Base-by-base conservation (phyloP, 2,888 invertebrate species). In the Flexamia atlantica region DNA sequence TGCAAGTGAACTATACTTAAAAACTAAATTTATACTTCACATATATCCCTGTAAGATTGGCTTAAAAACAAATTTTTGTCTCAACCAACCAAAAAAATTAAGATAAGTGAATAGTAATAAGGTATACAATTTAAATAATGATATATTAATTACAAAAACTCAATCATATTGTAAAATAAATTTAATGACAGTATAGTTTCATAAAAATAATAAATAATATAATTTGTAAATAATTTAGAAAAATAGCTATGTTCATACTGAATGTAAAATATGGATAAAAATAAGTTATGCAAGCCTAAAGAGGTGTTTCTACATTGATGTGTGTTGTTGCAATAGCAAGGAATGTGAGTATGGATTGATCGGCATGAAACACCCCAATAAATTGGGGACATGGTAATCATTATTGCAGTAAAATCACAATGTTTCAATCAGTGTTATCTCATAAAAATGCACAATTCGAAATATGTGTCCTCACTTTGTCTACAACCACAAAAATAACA, bases 341-440 rank as follows among this genome's bases (percentile, higher is more conserved):
- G 53, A 53, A 53, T 53, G 53, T 53, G 53, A 53, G 10, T 4
- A 46, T 46, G 46, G 46, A 46, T 1, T 46, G 17, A 14, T 9
- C 10, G n/a, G 7, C 23, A 53, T 53, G 2, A 28, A 64, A 28
- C 28, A 64, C n/a, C 28, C 64, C 64, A 64, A 64, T 64, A 28
- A 28, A 28, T 64, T 28, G 28, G 28, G 30, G n/a, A n/a, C n/a
- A n/a, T n/a, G 9, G 28, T 64, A 1, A 17, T 64, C 25, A 30
- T 28, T 25, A 64, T 64, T 64, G 30, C 28, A 28, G 30, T 64
- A 64, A 28, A 64, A 64, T 28, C 64, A 64, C 64, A 64, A 28
- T 64, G 20, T 64, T 64, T 53, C 20, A 53, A 53, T 53, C 53
- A 23, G 23, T 23, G 53, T 7, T 53, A 53, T 53, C 23, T 53